Base-by-base conservation (phyloP, 1,140 invertebrate genomes). In the Papilio dardanus region DNA sequence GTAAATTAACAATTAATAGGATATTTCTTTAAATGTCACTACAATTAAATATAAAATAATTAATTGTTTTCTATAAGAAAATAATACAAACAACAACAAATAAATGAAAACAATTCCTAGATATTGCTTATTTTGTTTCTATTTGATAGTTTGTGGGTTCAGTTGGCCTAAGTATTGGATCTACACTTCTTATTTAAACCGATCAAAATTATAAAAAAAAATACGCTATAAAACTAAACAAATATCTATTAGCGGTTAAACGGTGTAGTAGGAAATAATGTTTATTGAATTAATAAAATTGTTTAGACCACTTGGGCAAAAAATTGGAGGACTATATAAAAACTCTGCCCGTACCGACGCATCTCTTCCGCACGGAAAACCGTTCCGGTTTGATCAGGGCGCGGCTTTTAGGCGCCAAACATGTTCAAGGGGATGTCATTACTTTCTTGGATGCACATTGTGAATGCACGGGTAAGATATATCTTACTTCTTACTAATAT, bases 361-460 rank as follows among this genome's bases (percentile, higher is more conserved):
- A 95, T 77, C 96, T 99, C 1, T 95, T 97, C 79, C 95, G 98
- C 62, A 99, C 98, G 0, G 96, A 97, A 82, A 97, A 97, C 86
- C 95, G 98, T 75, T 99, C 98, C 0, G 99, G 99, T 0, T 93
- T 99, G 19, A 99, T 99, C 79, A 94, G 98, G 80, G 99, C 99
- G 0, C 94, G 99, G 79, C 94, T 99, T 35, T 94, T 98, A 65
- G 99, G 98, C 74, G 98, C 98, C 35, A 97, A 97, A 86, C 96
- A 98, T 86, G 98, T 98, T 0, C 98, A 96, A 79, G 99, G 98
- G 31, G 96, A 99, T 91, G 98, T 99, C 10, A 98, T 99, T 80
- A 99, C 98, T 35, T 99, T 99, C 94, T 94, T 99, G 54, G 98
- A 99, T 92, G 98, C 98, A 8, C 98, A 99, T 93, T 99, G 98